These are phyloP conservation scores for Callionymus lyra DNA, from an alignment of 2,113 vertebrate species.

Conservation along the genomic window DNA sequence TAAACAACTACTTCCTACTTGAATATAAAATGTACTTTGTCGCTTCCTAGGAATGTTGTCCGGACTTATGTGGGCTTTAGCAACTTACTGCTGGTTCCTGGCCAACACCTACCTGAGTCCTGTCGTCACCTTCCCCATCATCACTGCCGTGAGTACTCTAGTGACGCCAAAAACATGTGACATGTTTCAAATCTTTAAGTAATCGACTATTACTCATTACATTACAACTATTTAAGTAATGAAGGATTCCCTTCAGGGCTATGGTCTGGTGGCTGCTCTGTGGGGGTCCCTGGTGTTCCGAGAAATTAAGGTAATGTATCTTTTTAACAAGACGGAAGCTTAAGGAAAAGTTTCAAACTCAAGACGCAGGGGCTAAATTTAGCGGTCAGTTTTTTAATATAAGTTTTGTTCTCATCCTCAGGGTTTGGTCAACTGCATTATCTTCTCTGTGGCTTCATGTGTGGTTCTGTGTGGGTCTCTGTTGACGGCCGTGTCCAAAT, in stretches of 20 bases:
- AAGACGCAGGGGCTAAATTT: too few relatives aligned
- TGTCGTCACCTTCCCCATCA: slow-evolving; percentile 79
- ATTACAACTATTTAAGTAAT: too few relatives aligned
- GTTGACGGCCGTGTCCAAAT: slow-evolving; percentile 74
- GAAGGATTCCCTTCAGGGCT: slow-evolving; percentile 64
- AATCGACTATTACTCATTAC: too few relatives aligned
- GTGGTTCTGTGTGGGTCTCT: slow-evolving; percentile 71
- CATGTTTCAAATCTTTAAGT: too few relatives aligned
- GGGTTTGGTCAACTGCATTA: slow-evolving; percentile 68
- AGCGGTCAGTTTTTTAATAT: not conserved
- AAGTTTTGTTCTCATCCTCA: slow-evolving; percentile 27
- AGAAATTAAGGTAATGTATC: slow-evolving; percentile 76
- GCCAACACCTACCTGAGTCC: slow-evolving; percentile 78
- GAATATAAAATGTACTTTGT: not conserved
- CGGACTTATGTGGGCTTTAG: slow-evolving; percentile 78
- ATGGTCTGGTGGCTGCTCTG: slow-evolving; percentile 78
- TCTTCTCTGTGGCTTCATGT: slow-evolving; percentile 68
- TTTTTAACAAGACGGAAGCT: not conserved
- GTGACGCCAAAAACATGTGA: not conserved
- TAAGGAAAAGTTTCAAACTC: too few relatives aligned
- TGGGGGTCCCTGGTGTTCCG: slow-evolving; percentile 84
- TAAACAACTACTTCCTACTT: not conserved
- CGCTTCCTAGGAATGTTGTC: slow-evolving; percentile 70
- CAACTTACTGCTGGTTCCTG: slow-evolving; percentile 79
- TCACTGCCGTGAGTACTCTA: slow-evolving; percentile 73